These are phyloP conservation scores for Notodonta ziczac DNA, from an alignment of 2,888 invertebrate genomes.

Conservation along the genomic window DNA sequence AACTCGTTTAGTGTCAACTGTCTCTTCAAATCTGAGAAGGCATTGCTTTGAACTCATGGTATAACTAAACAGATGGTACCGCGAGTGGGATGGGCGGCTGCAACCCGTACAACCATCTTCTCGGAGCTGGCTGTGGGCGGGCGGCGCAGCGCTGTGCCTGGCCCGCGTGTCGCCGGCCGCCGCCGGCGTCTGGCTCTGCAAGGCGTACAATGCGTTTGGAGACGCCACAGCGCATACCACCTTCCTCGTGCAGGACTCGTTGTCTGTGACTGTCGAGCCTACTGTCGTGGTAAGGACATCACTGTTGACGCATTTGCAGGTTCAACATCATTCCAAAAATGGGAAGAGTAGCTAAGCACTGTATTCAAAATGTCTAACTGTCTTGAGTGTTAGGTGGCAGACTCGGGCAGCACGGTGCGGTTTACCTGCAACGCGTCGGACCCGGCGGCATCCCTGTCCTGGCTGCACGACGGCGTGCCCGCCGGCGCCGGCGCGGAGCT, in stretches of 20 bases:
- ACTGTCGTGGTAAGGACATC: constrained; percentile 76
- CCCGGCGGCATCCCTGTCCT: constrained; percentile 79
- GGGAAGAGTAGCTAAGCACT: not conserved
- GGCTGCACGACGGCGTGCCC: constrained; percentile 88
- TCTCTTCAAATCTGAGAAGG: not conserved
- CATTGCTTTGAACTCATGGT: not conserved
- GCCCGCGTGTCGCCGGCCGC: constrained; percentile 85
- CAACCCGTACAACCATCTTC: constrained; percentile 45
- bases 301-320: not conserved
- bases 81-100: constrained; percentile 81
- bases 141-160: constrained; percentile 88
- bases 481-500: constrained; percentile 64
- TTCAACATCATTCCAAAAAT: not conserved
- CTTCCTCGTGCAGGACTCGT: constrained; percentile 85
- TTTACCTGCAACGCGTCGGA: constrained; percentile 87
- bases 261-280: constrained; percentile 85
- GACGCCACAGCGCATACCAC: constrained; percentile 86
- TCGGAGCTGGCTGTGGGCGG: constrained; percentile 87
- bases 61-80: constrained; percentile 77
- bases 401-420: constrained; percentile 87
- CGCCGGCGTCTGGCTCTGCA: constrained; percentile 88
- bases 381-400: constrained; percentile 80
- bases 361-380: no score
- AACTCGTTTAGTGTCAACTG: not conserved
- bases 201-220: constrained; percentile 88